Evolutionary conservation across 2,113 vertebrate genomes (phyloP), one percentile per base, ranked within the genome.

Genomic region (Neogobius melanostomus): DNA sequence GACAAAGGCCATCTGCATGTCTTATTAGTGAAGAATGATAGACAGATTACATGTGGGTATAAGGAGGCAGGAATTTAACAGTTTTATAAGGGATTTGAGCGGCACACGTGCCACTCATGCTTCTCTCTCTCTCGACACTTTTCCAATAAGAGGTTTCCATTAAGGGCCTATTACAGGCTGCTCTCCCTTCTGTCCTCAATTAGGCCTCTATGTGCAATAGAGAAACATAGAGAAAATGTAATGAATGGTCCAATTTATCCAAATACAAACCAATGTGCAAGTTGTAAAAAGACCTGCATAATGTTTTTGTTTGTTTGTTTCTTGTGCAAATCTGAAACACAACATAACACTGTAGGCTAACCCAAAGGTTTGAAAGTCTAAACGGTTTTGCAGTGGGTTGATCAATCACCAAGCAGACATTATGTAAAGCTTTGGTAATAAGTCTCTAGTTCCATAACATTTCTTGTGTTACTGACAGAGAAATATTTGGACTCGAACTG

Each of bases 81-180:
- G 28, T 36, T 36, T 36, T 36, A 36, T 5, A 77, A 76, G 11
- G 65, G 68, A 77, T 88, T 17, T 36, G 21, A 36, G 48, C 42
- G 54, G 59, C 36, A 49, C 56, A 17, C 62, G 46, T 43, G 49
- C 12, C 46, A 47, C 52, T 14, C 64, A 21, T 15, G 52, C 69
- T 69, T 49, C 48, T 57, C n/a, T 74, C n/a, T 74, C 47, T n/a
- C 15, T 21, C 28, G 3, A 36, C 28, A 16, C 44, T 79, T 85
- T 44, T 59, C 71, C 65, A 77, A 77, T 89, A 86, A 86, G 68
- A 83, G 80, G 77, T 86, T 77, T 86, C 86, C 84, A 90, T 91
- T 82, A 86, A 79, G 71, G 62, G 43, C 63, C 79, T 79, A 90
- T 89, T 86, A 36, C 28, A 90, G 21, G 68, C 69, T 65, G 48